Evolutionary conservation across 2,797 vertebrate species (phyloP).

Genomic region (Neosilurus mollespiculum): DNA sequence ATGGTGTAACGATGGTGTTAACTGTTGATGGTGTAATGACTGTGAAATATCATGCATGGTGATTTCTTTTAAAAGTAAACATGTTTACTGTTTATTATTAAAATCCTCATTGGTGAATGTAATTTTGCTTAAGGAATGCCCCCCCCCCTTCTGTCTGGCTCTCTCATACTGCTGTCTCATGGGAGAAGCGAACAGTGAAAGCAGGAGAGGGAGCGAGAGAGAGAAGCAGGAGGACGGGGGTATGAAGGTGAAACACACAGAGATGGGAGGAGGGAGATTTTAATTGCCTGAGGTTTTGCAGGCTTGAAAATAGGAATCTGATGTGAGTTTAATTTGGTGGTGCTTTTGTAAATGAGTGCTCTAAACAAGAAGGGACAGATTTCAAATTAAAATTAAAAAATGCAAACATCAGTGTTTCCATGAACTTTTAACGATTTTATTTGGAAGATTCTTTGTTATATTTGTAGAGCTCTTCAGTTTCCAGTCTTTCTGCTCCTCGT

Average conservation of each 20-base stretch:
- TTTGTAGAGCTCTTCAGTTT: not conserved
- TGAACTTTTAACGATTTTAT: not conserved
- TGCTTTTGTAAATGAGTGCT: slow-evolving; percentile 31
- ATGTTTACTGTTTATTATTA: not conserved
- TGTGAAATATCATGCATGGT: not conserved
- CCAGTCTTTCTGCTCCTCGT: not conserved
- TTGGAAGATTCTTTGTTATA: not conserved
- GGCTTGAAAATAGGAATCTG: slow-evolving; percentile 25
- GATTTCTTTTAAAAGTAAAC: not conserved
- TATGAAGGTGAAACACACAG: slow-evolving; percentile 33
- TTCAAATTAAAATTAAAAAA: not conserved
- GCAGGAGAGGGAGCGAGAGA: slow-evolving; percentile 20
- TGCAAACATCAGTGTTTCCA: not conserved
- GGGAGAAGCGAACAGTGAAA: slow-evolving; percentile 29
- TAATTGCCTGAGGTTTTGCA: slow-evolving; percentile 47
- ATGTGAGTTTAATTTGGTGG: slow-evolving; percentile 50
- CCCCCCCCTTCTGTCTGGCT: not conserved
- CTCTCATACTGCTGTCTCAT: not conserved
- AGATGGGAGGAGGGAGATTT: slow-evolving; percentile 33
- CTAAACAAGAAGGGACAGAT: not conserved
- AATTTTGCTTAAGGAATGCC: not conserved
- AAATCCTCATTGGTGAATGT: slow-evolving; percentile 5
- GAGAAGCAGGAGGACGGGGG: not conserved
- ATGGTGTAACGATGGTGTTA: too few relatives aligned
- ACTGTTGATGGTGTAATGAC: not conserved